phyloP scores from a whole-genome alignment of 2,113 vertebrate species.

The Cacatua alba region DNA sequence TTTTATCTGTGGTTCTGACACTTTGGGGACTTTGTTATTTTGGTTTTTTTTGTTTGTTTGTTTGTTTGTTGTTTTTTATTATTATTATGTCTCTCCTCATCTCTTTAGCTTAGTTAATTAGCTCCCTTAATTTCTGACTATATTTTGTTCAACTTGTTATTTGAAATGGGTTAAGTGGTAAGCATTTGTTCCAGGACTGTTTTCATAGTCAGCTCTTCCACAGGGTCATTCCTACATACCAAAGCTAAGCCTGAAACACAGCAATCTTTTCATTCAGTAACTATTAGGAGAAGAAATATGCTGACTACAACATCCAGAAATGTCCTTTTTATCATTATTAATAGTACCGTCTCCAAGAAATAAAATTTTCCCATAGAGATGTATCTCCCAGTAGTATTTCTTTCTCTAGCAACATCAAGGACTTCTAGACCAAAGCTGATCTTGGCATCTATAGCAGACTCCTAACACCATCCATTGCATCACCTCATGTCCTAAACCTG shows the following conservation, averaged over 20 bases:
- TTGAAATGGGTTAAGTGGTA: background rate
- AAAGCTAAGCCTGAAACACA: constrained; percentile 15
- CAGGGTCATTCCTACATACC: background rate
- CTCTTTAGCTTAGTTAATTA: background rate
- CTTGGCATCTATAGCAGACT: background rate
- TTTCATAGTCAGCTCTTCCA: background rate
- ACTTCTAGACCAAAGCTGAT: background rate
- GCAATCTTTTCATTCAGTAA: constrained; percentile 16
- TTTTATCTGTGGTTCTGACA: background rate
- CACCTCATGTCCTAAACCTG: background rate
- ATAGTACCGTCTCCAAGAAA: background rate
- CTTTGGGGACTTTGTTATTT: background rate
- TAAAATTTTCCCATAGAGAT: constrained; percentile 13
- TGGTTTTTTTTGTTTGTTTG: background rate
- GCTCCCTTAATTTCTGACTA: background rate
- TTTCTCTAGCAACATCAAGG: background rate
- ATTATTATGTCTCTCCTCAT: background rate
- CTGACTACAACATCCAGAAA: constrained; percentile 30
- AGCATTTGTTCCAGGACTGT: background rate
- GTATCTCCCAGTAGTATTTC: background rate
- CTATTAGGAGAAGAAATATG: constrained; percentile 23
- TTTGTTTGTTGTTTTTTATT: background rate
- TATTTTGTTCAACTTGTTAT: background rate
- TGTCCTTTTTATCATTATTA: constrained; percentile 41
- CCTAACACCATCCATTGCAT: background rate